Conservation (phyloP, 2,113 vertebrate species). For the Gavia stellata region DNA sequence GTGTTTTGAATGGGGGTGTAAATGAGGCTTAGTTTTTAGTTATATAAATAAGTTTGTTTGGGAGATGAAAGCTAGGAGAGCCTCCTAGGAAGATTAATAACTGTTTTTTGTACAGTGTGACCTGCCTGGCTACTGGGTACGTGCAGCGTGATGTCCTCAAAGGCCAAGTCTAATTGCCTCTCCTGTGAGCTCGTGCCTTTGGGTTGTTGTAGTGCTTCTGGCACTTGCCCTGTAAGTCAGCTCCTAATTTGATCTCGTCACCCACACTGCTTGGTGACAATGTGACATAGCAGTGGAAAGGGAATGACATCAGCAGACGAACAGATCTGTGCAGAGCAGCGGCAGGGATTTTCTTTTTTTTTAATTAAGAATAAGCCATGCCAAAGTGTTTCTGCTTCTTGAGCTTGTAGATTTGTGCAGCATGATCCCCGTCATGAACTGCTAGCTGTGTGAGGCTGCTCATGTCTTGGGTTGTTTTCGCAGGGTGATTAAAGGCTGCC, state of each 20-base stretch:
- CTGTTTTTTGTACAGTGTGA: not conserved
- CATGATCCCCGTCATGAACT: not conserved
- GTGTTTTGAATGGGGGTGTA: not conserved
- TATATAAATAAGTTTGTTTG: not conserved
- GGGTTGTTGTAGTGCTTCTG: not conserved
- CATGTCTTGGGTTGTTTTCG: not conserved
- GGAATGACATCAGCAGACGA: not conserved
- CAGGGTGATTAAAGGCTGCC: not conserved
- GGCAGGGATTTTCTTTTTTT: not conserved
- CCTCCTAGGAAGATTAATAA: not conserved
- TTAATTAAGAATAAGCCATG: not conserved
- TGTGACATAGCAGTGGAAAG: not conserved
- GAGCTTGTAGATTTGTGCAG: not conserved
- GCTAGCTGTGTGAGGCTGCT: not conserved
- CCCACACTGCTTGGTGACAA: not conserved
- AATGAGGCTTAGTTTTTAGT: not conserved
- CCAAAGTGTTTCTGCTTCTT: not conserved
- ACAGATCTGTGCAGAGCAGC: not conserved
- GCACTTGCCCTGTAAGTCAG: not conserved
- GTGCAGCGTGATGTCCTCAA: rapidly evolving
- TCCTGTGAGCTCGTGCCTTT: not conserved
- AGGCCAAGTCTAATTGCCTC: not conserved
- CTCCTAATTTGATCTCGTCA: constrained; percentile 30
- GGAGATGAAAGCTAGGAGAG: not conserved
- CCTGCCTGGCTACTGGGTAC: not conserved